phyloP scores from a whole-genome alignment of 2,888 invertebrate genomes.

The Pachymerium ferrugineum region DNA sequence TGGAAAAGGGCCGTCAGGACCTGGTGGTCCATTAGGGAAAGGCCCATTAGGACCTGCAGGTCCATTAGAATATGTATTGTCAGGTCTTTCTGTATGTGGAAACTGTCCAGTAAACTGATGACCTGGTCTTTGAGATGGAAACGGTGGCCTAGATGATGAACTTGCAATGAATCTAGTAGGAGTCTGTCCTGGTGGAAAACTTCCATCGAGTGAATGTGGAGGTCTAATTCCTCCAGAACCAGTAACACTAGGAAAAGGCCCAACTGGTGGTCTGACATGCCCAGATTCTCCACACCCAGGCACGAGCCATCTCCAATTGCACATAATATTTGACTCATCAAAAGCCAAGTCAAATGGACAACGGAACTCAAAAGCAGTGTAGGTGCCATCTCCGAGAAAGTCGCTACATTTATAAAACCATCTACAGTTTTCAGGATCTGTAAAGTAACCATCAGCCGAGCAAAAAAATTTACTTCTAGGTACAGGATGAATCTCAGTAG shows the following conservation, averaged over 20 bases:
- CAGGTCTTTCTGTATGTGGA: not conserved
- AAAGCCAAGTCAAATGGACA: slow-evolving; percentile 74
- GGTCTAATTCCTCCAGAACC: not conserved
- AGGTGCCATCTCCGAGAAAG: slow-evolving; percentile 45
- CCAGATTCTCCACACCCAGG: slow-evolving; percentile 57
- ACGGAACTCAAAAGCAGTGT: slow-evolving; percentile 70
- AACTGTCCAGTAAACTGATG: not conserved
- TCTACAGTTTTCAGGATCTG: slow-evolving; percentile 72
- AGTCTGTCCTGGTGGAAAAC: not conserved
- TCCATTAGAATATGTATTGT: not conserved
- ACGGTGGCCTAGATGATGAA: not conserved
- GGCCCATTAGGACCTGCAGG: slow-evolving; percentile 2
- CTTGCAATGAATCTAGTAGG: not conserved
- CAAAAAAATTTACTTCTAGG: slow-evolving; percentile 63
- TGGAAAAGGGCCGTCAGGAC: slow-evolving; percentile 31
- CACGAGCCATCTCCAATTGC: slow-evolving; percentile 76
- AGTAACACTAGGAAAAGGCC: not conserved
- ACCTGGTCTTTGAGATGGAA: not conserved
- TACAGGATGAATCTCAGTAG: slow-evolving; percentile 70
- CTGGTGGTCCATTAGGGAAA: slow-evolving; percentile 14
- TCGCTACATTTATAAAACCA: slow-evolving; percentile 73
- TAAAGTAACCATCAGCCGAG: slow-evolving; percentile 66
- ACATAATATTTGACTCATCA: slow-evolving; percentile 62
- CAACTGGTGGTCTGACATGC: not conserved
- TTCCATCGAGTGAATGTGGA: not conserved